Conservation (phyloP, 1,140 invertebrate species). For the Babylonia areolata region DNA sequence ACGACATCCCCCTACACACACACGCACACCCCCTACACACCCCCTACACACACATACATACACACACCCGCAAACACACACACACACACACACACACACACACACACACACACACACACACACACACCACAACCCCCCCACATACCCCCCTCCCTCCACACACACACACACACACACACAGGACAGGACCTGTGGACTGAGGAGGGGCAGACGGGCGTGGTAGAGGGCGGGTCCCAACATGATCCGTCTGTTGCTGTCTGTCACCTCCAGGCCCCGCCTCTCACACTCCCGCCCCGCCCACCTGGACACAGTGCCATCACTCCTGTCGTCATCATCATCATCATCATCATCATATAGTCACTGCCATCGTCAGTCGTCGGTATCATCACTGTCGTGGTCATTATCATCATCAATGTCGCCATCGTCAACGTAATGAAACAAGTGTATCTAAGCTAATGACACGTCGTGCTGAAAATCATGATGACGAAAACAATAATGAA, state of each 20-base stretch:
- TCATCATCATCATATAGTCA: neutral
- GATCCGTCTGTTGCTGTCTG: constrained; percentile 35
- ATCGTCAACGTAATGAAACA: no score
- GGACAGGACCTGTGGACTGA: neutral
- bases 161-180: constrained; percentile 14
- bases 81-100: no score
- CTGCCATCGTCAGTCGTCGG: neutral
- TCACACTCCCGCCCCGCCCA: constrained; percentile 35
- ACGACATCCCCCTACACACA: no score
- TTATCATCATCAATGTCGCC: neutral
- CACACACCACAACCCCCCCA: no score
- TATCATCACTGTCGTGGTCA: neutral
- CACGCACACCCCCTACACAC: no score
- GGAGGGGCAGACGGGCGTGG: constrained; percentile 26
- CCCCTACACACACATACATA: no score
- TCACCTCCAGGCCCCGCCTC: constrained; percentile 24
- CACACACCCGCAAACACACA: no score
- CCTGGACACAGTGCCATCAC: neutral
- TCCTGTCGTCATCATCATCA: neutral
- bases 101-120: no score
- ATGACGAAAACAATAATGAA: no score
- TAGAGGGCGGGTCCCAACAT: constrained; percentile 32
- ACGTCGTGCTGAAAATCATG: no score
- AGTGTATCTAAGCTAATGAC: no score
- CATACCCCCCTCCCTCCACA: neutral